phyloP scores from a whole-genome alignment of 1,140 invertebrate species.

The Orchestia grillus region DNA sequence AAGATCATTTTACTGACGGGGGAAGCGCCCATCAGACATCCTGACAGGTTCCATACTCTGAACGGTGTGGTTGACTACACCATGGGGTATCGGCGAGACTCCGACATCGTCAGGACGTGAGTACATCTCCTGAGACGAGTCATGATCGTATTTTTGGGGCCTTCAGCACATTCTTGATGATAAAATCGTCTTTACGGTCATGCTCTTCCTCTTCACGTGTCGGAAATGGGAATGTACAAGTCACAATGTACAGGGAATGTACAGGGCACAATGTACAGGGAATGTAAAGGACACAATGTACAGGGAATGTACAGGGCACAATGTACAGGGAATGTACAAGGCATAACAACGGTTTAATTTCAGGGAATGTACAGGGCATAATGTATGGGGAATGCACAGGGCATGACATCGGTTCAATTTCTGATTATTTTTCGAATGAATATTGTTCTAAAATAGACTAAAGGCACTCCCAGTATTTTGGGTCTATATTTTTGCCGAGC shows the following conservation, averaged over 20 bases:
- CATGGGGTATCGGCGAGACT: not conserved
- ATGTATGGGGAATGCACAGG: no score
- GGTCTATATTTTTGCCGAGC: no score
- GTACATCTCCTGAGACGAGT: not conserved
- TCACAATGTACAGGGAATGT: not conserved
- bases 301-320: no score
- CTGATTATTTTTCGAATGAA: no score
- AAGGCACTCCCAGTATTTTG: no score
- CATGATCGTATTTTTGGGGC: not conserved
- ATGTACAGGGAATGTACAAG: no score
- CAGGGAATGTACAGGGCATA: no score
- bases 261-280: no score
- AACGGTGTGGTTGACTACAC: not conserved
- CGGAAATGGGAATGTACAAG: not conserved
- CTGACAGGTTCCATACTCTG: not conserved
- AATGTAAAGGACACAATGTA: no score
- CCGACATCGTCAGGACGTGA: slow-evolving; percentile 13
- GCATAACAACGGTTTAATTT: no score
- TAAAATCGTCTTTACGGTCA: not conserved
- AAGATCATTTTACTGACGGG: not conserved
- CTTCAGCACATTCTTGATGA: not conserved
- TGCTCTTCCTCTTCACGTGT: not conserved
- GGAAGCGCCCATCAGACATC: not conserved
- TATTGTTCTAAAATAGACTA: no score
- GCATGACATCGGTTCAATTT: no score